Evolutionary conservation across 1,140 invertebrate species (phyloP), one percentile per base, ranked within the genome.

Genomic region (Aphaenogaster ashmeadi): DNA sequence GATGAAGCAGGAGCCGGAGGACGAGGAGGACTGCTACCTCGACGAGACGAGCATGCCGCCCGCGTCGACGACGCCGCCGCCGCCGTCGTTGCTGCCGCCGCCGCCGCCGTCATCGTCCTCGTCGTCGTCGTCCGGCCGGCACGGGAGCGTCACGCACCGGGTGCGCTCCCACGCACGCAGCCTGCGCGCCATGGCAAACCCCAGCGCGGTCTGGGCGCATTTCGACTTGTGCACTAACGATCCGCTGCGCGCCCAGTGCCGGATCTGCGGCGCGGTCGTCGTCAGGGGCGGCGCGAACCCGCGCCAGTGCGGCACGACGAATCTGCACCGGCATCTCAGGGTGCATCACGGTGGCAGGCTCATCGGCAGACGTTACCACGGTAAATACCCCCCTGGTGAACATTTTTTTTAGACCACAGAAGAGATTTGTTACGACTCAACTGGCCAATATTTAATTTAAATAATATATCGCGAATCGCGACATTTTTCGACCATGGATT

Each of bases 151-250:
- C 1, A 86, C 91, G 58, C 77, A 89, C n/a, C 90, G 94, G 18
- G 95, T 95, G n/a, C 91, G 94, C 27, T 95, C 95, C 2, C 95
- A 95, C 47, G 91, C 95, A 21, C 91, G 94, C 3, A 95, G 95
- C 80, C 87, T 95, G 2, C 87, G 95, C 33, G 95, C 95, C 5
- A 96, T 95, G 94, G 94, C 95, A 0, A 95, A 95, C 75, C 95
- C 95, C 0, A 95, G 95, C 88, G 95, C 95, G 9, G 95, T 96
- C 27, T 96, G 95, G 95, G 94, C 94, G 0, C 95, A 95, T 66
- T 96, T 96, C 71, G 95, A 95, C 84, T 88, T 95, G 1, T 95
- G 95, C 81, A 85, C 87, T 2, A 95, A 95, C 88, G 95, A 96
- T 81, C 94, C 95, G 1, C 71, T 96, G 44, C 90, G 95, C 36